phyloP scores from a whole-genome alignment of 1,140 invertebrate species.

The Zaprionus lachaisei region DNA sequence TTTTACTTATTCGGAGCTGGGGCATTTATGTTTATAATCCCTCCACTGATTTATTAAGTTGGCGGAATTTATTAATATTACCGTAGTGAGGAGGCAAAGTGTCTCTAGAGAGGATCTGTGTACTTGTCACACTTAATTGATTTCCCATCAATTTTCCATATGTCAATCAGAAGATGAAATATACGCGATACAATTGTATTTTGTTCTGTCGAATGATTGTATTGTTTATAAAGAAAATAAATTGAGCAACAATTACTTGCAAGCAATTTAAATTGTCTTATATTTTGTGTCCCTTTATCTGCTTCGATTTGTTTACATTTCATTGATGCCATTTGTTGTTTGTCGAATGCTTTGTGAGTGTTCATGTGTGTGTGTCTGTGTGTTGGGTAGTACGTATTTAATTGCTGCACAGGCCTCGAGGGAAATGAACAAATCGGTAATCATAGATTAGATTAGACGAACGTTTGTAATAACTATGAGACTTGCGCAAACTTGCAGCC shows the following conservation, averaged over 20 bases:
- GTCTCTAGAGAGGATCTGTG: background rate
- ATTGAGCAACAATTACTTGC: constrained; percentile 60
- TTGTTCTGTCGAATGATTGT: constrained; percentile 34
- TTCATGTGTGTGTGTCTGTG: constrained; percentile 16
- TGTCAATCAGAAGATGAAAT: constrained; percentile 57
- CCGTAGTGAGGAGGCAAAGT: background rate
- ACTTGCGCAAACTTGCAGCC: constrained; percentile 41
- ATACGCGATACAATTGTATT: constrained; percentile 22
- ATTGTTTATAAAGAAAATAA: constrained; percentile 52
- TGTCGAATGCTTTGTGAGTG: background rate
- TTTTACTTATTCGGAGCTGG: background rate
- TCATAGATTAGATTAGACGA: constrained; percentile 74
- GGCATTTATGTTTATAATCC: background rate
- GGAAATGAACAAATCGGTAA: constrained; percentile 54
- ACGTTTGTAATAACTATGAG: constrained; percentile 68
- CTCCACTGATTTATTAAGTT: constrained; percentile 1
- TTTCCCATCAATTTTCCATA: background rate
- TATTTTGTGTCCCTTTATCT: constrained; percentile 55
- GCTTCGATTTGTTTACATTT: constrained; percentile 67
- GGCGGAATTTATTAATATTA: constrained; percentile 2
- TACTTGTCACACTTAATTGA: constrained; percentile 5
- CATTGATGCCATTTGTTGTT: constrained; percentile 63
- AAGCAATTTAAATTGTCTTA: constrained; percentile 59
- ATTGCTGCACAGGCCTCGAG: constrained; percentile 63
- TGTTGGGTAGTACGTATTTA: constrained; percentile 55